Evolutionary conservation across 1,140 invertebrate species (phyloP).

Genomic region (Coboldia fuscipes): DNA sequence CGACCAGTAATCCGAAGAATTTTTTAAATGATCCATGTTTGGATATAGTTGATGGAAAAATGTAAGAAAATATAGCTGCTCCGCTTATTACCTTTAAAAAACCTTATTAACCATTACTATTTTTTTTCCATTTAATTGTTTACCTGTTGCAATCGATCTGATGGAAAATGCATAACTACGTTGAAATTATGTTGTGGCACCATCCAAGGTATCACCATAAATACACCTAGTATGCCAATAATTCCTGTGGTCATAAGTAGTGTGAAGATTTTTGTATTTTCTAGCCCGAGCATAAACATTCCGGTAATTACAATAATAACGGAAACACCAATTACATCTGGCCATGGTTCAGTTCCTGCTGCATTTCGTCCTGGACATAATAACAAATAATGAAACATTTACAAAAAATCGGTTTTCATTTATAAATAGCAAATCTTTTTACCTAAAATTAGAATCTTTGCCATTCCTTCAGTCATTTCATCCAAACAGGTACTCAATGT

Average conservation of each 20-base stretch:
- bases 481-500: conserved; percentile 39
- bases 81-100: too few relatives aligned
- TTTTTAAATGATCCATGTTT: too few relatives aligned
- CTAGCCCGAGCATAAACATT: conserved; percentile 45
- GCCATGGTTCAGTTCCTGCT: conserved; percentile 36
- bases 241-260: conserved; percentile 17
- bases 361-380: conserved; percentile 19
- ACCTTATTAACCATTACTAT: too few relatives aligned
- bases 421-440: neutral
- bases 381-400: neutral
- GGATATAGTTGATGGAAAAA: too few relatives aligned
- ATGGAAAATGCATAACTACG: too few relatives aligned
- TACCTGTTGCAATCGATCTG: too few relatives aligned
- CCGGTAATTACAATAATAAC: conserved; percentile 38
- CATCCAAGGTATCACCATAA: conserved; percentile 15
- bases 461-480: conserved; percentile 34
- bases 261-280: conserved; percentile 22
- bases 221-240: conserved; percentile 14
- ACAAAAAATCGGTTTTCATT: neutral
- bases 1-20: too few relatives aligned
- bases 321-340: conserved; percentile 41
- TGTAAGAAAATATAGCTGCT: too few relatives aligned
- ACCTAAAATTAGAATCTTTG: conserved; percentile 21
- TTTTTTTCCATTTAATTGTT: too few relatives aligned
- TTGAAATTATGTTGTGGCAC: too few relatives aligned